These are phyloP conservation scores for Gobio gobio DNA, from an alignment of 2,113 vertebrate species.

Conservation along the genomic window DNA sequence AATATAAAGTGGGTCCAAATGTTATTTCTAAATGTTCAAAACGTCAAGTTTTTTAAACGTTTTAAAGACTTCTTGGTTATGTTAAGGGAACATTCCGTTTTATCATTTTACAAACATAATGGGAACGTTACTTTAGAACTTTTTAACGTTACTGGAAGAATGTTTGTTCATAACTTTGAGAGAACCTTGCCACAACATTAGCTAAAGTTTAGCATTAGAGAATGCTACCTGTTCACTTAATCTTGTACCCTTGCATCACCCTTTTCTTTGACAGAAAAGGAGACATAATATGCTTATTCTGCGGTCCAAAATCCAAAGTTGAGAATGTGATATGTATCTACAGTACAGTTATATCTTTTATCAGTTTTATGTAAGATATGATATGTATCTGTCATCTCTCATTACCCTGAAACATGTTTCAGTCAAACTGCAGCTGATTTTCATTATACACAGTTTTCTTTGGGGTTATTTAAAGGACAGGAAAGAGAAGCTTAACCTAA, in stretches of 20 bases:
- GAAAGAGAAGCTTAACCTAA: constrained; percentile 4
- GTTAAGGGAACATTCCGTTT: too few relatives aligned
- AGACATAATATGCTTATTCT: not conserved
- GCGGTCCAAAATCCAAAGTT: not conserved
- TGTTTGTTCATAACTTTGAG: too few relatives aligned
- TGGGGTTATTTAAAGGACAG: constrained; percentile 2
- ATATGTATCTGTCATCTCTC: not conserved
- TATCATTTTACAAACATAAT: too few relatives aligned
- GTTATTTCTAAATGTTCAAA: too few relatives aligned
- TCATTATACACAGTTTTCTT: not conserved
- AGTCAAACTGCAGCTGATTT: not conserved
- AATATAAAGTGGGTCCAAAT: too few relatives aligned
- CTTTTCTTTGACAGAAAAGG: not conserved
- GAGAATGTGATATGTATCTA: not conserved
- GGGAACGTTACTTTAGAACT: too few relatives aligned
- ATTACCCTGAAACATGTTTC: not conserved
- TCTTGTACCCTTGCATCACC: not conserved
- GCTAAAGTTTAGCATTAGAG: too few relatives aligned
- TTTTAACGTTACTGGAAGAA: too few relatives aligned
- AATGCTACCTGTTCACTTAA: not conserved
- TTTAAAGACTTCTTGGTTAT: too few relatives aligned
- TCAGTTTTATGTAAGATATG: not conserved
- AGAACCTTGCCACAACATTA: too few relatives aligned
- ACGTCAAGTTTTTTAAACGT: too few relatives aligned
- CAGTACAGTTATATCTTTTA: not conserved